Percentiles rank a stretch among this genome's conserved stretches.
phyloP scores from a whole-genome alignment of 2,797 vertebrate genomes.

The Ceryle rudis region DNA sequence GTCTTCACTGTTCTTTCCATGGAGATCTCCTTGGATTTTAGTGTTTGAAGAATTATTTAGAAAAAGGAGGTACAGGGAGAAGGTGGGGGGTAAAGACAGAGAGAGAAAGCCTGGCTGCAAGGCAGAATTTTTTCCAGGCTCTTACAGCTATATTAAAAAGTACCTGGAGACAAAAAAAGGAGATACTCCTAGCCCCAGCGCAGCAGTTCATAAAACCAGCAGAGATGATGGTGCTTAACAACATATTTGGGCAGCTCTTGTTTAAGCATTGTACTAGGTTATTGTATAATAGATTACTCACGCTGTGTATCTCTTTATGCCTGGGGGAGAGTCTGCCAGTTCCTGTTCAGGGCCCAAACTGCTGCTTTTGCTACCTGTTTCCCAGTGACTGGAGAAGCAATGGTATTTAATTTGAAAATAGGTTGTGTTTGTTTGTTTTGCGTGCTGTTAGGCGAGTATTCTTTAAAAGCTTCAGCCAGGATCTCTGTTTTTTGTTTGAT shows the following conservation, averaged over 20 bases:
- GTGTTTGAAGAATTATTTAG: conserved; percentile 4
- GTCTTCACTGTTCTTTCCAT: neutral
- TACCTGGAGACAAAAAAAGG: conserved; percentile 12
- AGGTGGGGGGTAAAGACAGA: neutral
- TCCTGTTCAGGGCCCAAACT: neutral
- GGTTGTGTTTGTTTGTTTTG: neutral
- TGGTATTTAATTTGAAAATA: neutral
- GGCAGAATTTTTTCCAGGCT: neutral
- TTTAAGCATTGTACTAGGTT: neutral
- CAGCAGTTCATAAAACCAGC: conserved; percentile 17
- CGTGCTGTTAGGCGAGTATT: neutral
- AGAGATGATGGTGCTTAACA: neutral
- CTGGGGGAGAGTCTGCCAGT: neutral
- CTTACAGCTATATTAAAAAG: conserved; percentile 7
- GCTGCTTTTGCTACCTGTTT: neutral
- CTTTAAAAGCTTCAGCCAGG: neutral
- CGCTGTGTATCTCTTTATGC: neutral
- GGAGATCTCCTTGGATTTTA: neutral
- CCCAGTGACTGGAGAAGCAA: neutral
- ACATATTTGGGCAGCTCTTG: neutral
- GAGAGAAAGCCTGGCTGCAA: neutral
- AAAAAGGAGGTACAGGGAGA: neutral
- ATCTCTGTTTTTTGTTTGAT: neutral
- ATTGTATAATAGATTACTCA: neutral
- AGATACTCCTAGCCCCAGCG: neutral